Conservation (phyloP, 2,888 invertebrate genomes). For the Sericinus montela region DNA sequence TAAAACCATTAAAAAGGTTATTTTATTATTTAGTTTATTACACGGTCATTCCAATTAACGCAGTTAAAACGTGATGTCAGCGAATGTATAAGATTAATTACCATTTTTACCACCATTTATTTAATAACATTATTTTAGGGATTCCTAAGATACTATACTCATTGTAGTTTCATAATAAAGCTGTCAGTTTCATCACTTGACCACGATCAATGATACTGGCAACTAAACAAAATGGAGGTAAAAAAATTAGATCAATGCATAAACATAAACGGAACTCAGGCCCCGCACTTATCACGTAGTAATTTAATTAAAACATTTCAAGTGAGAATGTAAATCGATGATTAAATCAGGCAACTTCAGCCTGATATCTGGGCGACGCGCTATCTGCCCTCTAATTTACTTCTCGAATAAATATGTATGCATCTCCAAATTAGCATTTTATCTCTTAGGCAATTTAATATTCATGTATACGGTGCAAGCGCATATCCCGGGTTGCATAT, state of each 20-base stretch:
- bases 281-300: conserved; percentile 3
- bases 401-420: conserved; percentile 58
- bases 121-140: no score
- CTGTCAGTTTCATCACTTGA: no score
- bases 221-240: conserved; percentile 25
- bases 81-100: no score
- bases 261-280: neutral
- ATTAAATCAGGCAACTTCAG: conserved; percentile 37
- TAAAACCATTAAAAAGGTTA: no score
- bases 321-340: conserved; percentile 24
- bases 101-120: no score
- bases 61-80: no score
- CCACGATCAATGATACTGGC: neutral
- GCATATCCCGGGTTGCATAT: conserved; percentile 50
- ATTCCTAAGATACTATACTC: no score
- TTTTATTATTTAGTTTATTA: no score
- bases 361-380: conserved; percentile 26
- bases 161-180: no score
- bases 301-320: conserved; percentile 20
- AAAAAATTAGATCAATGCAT: neutral
- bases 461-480: conserved; percentile 66
- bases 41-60: no score
- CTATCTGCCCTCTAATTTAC: conserved; percentile 55
- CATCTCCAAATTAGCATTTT: conserved; percentile 71
- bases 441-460: conserved; percentile 70